Conservation (phyloP, 2,797 vertebrate species). For the Anabas testudineus region DNA sequence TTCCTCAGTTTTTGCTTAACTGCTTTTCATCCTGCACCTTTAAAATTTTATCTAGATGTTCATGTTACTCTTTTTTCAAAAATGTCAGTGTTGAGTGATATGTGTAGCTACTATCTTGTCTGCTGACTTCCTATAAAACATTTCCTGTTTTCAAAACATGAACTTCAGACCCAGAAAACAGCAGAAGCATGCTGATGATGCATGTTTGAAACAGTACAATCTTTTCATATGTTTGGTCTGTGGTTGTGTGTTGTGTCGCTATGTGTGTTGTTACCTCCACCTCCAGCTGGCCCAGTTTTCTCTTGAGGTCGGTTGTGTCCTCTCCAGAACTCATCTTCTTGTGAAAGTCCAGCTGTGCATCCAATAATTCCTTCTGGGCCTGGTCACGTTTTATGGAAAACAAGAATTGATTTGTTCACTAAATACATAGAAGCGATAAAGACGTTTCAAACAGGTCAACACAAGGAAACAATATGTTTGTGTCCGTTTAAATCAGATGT, state of each 20-base stretch:
- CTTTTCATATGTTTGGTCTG: constrained; percentile 7
- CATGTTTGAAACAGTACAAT: neutral
- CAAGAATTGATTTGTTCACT: neutral
- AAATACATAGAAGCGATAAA: neutral
- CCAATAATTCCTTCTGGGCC: constrained; percentile 97
- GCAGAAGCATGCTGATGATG: constrained; percentile 26
- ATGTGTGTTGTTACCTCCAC: constrained; percentile 87
- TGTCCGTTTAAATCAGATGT: neutral
- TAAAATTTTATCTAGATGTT: too few species aligned
- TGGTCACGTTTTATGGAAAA: constrained; percentile 52
- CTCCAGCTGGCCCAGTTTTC: constrained; percentile 93
- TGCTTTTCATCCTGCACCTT: too few species aligned
- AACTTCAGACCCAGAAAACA: constrained; percentile 1
- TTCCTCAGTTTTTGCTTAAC: too few species aligned
- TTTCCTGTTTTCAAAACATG: constrained; percentile 46
- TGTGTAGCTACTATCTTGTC: constrained; percentile 1
- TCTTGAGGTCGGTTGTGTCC: constrained; percentile 96
- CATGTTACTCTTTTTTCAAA: too few species aligned
- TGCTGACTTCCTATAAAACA: constrained; percentile 24
- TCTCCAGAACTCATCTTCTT: constrained; percentile 96
- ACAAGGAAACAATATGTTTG: neutral
- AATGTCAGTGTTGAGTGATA: neutral
- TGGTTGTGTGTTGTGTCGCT: neutral
- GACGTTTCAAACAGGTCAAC: neutral
- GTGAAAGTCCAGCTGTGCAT: constrained; percentile 96